Evolutionary conservation across 2,113 vertebrate genomes (phyloP), one percentile per base, ranked within the genome.

Genomic region (Embiotoca jacksoni): DNA sequence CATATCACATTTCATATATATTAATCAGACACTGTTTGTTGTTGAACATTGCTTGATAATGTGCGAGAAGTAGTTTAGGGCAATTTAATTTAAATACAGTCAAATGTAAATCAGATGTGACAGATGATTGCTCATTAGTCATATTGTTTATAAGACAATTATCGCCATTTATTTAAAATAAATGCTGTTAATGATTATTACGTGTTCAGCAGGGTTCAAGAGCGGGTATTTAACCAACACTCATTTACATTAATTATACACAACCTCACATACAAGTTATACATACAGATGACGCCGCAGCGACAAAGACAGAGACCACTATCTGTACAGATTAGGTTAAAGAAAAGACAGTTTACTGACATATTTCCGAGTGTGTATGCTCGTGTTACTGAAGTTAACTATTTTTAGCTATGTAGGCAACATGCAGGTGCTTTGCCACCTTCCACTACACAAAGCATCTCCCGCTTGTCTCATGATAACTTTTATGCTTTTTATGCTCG

Each of bases 211-310:
- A 31, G 65, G 32, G 47, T 63, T 57, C 67, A 60, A 49, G 60
- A 75, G 35, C 33, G 23, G 69, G 46, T 58, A 55, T 78, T 30
- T 65, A 72, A 80, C 57, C 59, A 52, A 37, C 55, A 47, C 8
- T 80, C 56, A 84, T 82, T 76, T 47, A 35, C 50, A 65, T 65
- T 57, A 75, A 61, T 87, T 81, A 83, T 59, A 35, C 31, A 33
- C 13, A 79, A 73, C 36, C 23, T 23, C 23, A 23, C 23, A 23
- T 23, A 23, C 23, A 33, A 31, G 53, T 71, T 59, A 62, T 59
- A 55, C 64, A 66, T 46, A 55, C 31, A 62, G 52, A 80, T 75
- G 59, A 74, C 31, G 33, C 46, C 13, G 13, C 49, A 33, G 44
- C 30, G n/a, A 50, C 67, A 30, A 31, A 59, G 36, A 8, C 60